Percentiles rank a stretch among this genome's conserved stretches.
These are phyloP conservation scores for Phortica variegata DNA, from an alignment of 1,140 invertebrate genomes.

Conservation along the genomic window DNA sequence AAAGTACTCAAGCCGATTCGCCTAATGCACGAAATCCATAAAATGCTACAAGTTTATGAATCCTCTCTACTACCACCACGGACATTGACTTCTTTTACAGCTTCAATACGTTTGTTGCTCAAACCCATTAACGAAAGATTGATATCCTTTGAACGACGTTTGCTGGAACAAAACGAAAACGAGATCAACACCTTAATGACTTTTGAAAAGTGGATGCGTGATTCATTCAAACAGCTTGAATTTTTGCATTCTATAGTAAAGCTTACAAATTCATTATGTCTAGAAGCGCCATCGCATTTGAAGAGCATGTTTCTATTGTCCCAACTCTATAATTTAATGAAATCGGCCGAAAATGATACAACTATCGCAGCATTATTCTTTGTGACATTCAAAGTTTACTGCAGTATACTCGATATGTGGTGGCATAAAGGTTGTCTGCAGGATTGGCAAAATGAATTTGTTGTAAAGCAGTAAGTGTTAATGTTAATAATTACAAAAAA, in stretches of 20 bases:
- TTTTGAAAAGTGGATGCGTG: conserved; percentile 16
- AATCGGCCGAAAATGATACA: conserved; percentile 2
- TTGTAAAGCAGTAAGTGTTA: conserved; percentile 27
- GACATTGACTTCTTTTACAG: conserved; percentile 28
- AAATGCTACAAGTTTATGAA: too few relatives aligned
- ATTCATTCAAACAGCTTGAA: conserved; percentile 19
- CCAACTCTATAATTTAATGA: conserved; percentile 18
- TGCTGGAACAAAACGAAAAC: conserved; percentile 13
- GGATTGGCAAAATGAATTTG: conserved; percentile 40
- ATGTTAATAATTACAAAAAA: too few relatives aligned
- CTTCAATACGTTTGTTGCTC: too few relatives aligned
- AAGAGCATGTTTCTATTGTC: conserved; percentile 32
- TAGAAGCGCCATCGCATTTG: conserved; percentile 31
- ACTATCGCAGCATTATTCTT: conserved; percentile 25
- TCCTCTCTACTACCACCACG: too few relatives aligned
- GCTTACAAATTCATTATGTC: too few relatives aligned
- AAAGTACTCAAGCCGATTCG: too few relatives aligned
- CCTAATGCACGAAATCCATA: too few relatives aligned
- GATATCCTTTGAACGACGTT: conserved; percentile 22
- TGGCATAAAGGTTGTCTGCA: conserved; percentile 37
- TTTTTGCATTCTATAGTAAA: conserved; percentile 11
- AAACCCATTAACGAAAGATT: conserved; percentile 27
- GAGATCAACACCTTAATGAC: conserved; percentile 19
- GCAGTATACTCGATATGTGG: conserved; percentile 44
- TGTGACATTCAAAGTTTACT: conserved; percentile 28